Evolutionary conservation across 1,140 invertebrate genomes (phyloP), one percentile per base, ranked within the genome.

Genomic region (Macrocentrus cingulum): DNA sequence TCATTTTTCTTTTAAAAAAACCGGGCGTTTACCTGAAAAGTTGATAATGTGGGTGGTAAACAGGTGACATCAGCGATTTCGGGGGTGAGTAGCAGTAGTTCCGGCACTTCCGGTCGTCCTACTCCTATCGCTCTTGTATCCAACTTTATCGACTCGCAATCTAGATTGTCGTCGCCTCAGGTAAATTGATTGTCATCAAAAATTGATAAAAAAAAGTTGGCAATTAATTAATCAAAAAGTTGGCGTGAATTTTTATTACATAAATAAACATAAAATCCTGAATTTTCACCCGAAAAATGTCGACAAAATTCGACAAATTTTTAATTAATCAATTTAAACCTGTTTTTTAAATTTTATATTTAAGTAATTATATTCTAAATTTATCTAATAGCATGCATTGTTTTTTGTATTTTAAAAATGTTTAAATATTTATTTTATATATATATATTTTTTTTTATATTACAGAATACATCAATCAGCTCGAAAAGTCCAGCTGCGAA

Each of bases 121-220:
- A 78, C 79, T 64, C 79, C 80, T 65, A 77, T 82, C 70, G 74
- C 79, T 66, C 76, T 83, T 72, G 74, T 82, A 68, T 81, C 81
- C 71, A 82, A 81, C 70, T 69, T 81, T 68, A 76, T 80, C 66
- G 71, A 81, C 70, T 69, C 71, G 67, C 73, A 71, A 66, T 73
- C 70, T 74, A 75, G 70, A 68, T 72, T 74, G 60, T 68, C 70
- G 64, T 70, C 66, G 41, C 69, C 64, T 70, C 71, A 75, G 71
- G 70, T 75, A 75, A 75, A 68, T 75, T 66, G 66, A 57, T 62
- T 56, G 66, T 64, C 63, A 50, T 56, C 61, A 63, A 59, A 66
- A 29, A 23, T 29, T 18, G 1, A n/a, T 20, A 18, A 25, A 20
- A 18, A 13, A 5, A 20, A n/a, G n/a, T n/a, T n/a, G n/a, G n/a